Conservation (phyloP, 2,113 vertebrate species). For the Leptobrachium ailaonicum region DNA sequence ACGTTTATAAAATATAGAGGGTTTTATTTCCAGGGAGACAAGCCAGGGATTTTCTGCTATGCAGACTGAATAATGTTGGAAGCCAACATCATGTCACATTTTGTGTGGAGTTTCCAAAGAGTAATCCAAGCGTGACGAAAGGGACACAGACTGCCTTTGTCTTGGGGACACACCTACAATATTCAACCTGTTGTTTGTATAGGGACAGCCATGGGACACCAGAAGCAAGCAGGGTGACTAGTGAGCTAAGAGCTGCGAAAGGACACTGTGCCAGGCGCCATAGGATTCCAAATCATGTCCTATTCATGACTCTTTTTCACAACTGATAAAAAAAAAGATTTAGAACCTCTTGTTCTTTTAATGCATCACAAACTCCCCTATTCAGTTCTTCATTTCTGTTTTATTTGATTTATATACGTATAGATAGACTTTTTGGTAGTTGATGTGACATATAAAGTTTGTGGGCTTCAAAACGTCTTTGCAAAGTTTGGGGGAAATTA, state of each 20-base stretch:
- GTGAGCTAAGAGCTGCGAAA: constrained; percentile 48
- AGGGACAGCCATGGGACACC: constrained; percentile 82
- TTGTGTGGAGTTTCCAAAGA: constrained; percentile 82
- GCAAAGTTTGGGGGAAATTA: too few relatives aligned
- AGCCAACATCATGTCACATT: constrained; percentile 82
- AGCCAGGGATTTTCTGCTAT: constrained; percentile 81
- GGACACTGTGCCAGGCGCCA: constrained; percentile 70
- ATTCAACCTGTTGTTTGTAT: constrained; percentile 98
- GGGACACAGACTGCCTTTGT: constrained; percentile 98
- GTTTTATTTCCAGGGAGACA: constrained; percentile 85
- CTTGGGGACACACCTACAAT: constrained; percentile 92
- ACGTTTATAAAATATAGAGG: background rate
- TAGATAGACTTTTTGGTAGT: too few relatives aligned
- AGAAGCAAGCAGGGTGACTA: constrained; percentile 64
- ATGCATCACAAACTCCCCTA: too few relatives aligned
- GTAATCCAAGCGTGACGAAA: constrained; percentile 93
- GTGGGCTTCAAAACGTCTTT: too few relatives aligned
- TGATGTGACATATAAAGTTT: too few relatives aligned
- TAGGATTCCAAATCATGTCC: constrained; percentile 11
- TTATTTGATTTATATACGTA: too few relatives aligned
- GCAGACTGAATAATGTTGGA: constrained; percentile 90
- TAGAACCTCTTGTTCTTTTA: too few relatives aligned
- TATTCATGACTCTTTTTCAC: background rate
- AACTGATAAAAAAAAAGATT: too few relatives aligned
- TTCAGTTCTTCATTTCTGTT: too few relatives aligned